These are phyloP conservation scores for Mechanitis messenoides DNA, from an alignment of 2,888 invertebrate genomes.

Conservation along the genomic window DNA sequence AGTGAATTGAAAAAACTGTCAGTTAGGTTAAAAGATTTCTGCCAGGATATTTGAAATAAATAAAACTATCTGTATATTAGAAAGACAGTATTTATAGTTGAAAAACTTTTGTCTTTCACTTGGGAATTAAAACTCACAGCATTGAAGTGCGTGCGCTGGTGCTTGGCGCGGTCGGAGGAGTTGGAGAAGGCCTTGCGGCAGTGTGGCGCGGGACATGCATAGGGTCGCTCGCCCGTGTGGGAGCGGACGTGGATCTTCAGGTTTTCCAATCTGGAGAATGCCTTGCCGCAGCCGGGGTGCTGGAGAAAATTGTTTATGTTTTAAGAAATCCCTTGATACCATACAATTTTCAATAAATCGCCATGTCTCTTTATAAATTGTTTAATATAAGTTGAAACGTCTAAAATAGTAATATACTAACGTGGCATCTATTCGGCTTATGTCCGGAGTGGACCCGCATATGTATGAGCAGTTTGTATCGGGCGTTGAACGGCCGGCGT, in stretches of 20 bases:
- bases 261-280: conserved; percentile 97
- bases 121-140: conserved; percentile 81
- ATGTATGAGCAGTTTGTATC: conserved; percentile 97
- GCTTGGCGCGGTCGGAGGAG: conserved; percentile 98
- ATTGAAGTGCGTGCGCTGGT: conserved; percentile 98
- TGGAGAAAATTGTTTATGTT: conserved; percentile 49
- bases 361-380: too few relatives aligned
- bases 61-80: too few relatives aligned
- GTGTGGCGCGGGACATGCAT: conserved; percentile 93
- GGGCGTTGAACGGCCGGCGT: conserved; percentile 95
- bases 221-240: conserved; percentile 97
- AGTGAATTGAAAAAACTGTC: too few relatives aligned
- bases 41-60: too few relatives aligned
- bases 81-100: too few relatives aligned
- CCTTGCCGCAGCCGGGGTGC: conserved; percentile 96
- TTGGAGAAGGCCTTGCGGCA: conserved; percentile 98
- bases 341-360: too few relatives aligned
- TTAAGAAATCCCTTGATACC: neutral
- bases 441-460: conserved; percentile 99
- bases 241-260: conserved; percentile 97
- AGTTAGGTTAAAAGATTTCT: too few relatives aligned
- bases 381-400: neutral
- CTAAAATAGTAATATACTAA: conserved; percentile 74
- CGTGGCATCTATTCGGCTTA: conserved; percentile 98
- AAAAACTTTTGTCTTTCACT: too few relatives aligned